A percentile compares a stretch with the other conserved stretches of the same genome.
Conservation (phyloP, 2,113 vertebrate species). For the Microcebus jonahi region DNA sequence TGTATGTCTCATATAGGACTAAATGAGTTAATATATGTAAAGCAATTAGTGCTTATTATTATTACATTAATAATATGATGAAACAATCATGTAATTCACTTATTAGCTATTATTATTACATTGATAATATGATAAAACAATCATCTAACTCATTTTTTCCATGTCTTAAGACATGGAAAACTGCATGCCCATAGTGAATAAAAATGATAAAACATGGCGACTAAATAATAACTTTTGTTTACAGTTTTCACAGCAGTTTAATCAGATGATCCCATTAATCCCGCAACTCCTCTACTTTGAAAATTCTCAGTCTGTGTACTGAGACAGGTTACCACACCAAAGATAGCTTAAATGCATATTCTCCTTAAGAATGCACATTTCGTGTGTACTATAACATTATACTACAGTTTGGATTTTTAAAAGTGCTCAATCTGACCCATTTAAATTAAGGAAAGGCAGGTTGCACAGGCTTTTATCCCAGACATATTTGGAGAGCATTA, state of each 20-base stretch:
- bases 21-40: constrained; percentile 1
- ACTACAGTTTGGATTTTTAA: constrained; percentile 50
- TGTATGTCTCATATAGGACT: neutral
- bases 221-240: constrained; percentile 12
- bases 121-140: neutral
- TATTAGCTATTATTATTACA: constrained; percentile 29
- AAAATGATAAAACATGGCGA: constrained; percentile 29
- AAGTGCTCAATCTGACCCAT: constrained; percentile 54
- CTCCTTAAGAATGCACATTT: constrained; percentile 3
- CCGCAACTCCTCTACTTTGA: neutral
- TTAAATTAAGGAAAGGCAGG: constrained; percentile 67
- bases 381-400: constrained; percentile 3
- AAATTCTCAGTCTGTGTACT: constrained; percentile 33
- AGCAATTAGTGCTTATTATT: constrained; percentile 13
- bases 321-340: neutral
- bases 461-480: constrained; percentile 74
- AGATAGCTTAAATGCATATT: constrained; percentile 16
- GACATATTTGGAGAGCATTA: constrained; percentile 77
- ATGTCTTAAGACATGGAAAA: neutral
- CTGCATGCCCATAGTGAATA: neutral
- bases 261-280: neutral
- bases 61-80: neutral
- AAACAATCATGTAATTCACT: neutral
- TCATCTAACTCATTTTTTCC: neutral
- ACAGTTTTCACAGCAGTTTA: neutral